Base-by-base conservation (phyloP, 2,113 vertebrate species). In the Odocoileus hemionus region DNA sequence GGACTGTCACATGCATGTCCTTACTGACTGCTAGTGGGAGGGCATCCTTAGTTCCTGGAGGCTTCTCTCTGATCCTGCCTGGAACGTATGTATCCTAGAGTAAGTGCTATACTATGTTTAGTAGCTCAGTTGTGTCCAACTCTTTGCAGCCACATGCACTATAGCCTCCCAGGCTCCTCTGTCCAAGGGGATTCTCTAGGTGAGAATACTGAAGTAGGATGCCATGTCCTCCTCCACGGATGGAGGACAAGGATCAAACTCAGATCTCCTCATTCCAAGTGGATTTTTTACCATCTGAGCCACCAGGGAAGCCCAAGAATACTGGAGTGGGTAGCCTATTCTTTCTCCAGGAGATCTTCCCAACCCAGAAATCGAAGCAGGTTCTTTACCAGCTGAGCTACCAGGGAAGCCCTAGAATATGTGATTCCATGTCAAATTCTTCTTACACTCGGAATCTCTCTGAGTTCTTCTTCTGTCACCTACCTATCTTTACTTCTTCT, bases 401-500 rank as follows among this genome's bases (percentile, higher is more conserved):
- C 21, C 67, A 39, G 67, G 36, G 67, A 39, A 74, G 67, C 67
- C 5, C 5, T 23, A 86, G n/a, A 82, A 67, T 4, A 76, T 74
- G n/a, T 21, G 70, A 79, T 2, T 2, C 6, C 15, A 3, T 21
- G 16, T n/a, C 25, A 85, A n/a, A 36, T 60, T 43, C 7, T 57
- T 50, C 17, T 70, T 3, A 6, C 1, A 30, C 1, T 26, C 21
- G 1, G 11, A 17, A 4, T 36, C 21, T 39, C 7, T 67, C 23
- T 79, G 7, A 26, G 17, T 95, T 89, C 16, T 30, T 25, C 14
- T 70, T 55, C n/a, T 70, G 7, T 12, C 47, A n/a, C 10, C 7
- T 26, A 11, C 79, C 33, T 33, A 5, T 85, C 36, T 50, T 67
- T 74, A 13, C 13, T 45, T 47, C 7, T 61, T 5, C 55, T 91